Base-by-base conservation (phyloP, 2,888 invertebrate genomes). In the Phaedon cochleariae region DNA sequence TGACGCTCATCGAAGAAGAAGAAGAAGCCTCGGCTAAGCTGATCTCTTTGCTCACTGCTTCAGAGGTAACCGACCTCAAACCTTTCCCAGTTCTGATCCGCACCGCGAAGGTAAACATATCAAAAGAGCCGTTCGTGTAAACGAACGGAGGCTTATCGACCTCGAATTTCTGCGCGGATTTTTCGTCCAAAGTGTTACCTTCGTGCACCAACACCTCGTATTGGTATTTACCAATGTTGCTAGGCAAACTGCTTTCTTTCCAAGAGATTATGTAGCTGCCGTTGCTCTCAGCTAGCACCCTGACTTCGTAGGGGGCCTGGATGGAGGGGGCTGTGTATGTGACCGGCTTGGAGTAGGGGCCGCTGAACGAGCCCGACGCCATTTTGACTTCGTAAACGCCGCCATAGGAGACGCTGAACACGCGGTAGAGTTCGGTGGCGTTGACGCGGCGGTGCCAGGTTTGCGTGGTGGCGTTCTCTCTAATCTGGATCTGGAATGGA, bases 191-290 rank as follows among this genome's bases (percentile, higher is more conserved):
- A 17, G 84, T 83, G 20, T 83, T 79, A 9, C 87, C 87, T 73
- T 87, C 85, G 1, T 88, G 88, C 0, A 93, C 86, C 65, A 92
- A 83, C 12, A 93, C 85, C 80, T 91, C 89, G 78, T 90, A 94
- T 65, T 85, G 81, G 73, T 84, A 87, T 4, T 69, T 53, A 5
- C 77, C 77, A 2, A 73, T 66, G n/a, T 70, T 62, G 7, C 34
- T 22, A 1, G 84, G 80, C 15, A 85, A 74, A 1, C 82, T 81
- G 2, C 83, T 80, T 68, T 88, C 87, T 65, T 87, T 84, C 93
- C 93, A 93, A 77, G 85, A 87, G 31, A 93, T 84, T 71, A 90
- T 83, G 76, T 88, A 87, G 74, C 88, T 89, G 3, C 90, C 90
- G 80, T 88, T 88, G 18, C 85, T 84, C 65, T 88, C 85, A 15